Percentiles rank a stretch among this genome's conserved stretches.
phyloP scores from a whole-genome alignment of 2,797 vertebrate genomes.

The Epinephelus awoara region DNA sequence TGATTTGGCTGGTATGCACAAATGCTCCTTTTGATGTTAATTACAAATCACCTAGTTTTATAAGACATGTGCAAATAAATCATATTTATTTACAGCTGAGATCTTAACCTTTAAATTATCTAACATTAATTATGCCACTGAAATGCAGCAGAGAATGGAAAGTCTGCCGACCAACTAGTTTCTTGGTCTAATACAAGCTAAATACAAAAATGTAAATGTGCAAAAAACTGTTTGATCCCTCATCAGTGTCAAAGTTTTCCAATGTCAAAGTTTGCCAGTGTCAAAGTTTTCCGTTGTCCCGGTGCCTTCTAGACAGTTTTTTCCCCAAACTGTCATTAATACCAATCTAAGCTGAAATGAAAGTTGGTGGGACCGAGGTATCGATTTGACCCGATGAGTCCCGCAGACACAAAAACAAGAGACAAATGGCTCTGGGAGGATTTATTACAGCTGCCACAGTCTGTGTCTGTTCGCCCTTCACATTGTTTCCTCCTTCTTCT shows the following conservation, averaged over 20 bases:
- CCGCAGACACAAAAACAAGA: slow-evolving; percentile 30
- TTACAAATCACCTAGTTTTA: too few species aligned
- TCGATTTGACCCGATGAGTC: slow-evolving; percentile 41
- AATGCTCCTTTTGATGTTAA: too few species aligned
- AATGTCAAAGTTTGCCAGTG: neutral
- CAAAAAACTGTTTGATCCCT: neutral
- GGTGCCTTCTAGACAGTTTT: neutral
- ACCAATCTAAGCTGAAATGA: slow-evolving; percentile 39
- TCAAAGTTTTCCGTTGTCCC: neutral
- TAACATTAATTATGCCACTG: too few species aligned
- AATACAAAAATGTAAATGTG: neutral
- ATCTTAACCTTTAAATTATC: too few species aligned
- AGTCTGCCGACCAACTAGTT: too few species aligned
- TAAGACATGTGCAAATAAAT: too few species aligned
- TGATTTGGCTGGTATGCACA: too few species aligned
- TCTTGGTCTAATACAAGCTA: too few species aligned
- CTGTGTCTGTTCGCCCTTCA: slow-evolving; percentile 54
- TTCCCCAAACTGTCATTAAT: slow-evolving; percentile 38
- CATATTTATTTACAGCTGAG: too few species aligned
- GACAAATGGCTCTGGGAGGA: slow-evolving; percentile 23
- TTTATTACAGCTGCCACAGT: slow-evolving; percentile 54
- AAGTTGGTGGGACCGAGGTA: slow-evolving; percentile 10
- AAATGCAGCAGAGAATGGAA: too few species aligned
- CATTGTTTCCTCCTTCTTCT: slow-evolving; percentile 22
- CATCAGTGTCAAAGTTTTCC: neutral